Base-by-base conservation (phyloP, 2,113 vertebrate species). In the Lepisosteus oculatus region DNA sequence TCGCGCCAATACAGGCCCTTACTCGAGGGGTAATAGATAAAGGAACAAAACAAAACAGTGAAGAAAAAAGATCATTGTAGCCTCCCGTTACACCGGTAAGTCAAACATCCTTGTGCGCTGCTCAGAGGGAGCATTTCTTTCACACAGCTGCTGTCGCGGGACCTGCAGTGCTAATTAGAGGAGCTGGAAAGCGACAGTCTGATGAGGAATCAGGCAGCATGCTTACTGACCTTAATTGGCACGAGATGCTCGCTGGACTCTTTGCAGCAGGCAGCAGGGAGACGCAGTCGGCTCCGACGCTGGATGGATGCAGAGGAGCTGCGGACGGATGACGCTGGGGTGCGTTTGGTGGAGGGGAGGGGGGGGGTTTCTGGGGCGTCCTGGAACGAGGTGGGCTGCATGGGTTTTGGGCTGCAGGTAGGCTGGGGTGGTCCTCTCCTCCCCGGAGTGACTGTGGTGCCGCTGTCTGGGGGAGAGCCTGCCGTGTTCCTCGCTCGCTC, bases 311-410 rank as follows among this genome's bases (percentile, higher is more conserved):
- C 5, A 9, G 47, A 29, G 8, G 5, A 51, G 47, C 47, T 51
- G 47, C 47, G 8, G 47, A 51, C 5, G 8, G 47, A 51, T 51
- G 47, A 51, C 47, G 47, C 47, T 5, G 47, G 4, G 47, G 47
- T 51, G 47, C 8, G 47, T 51, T 5, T 51, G 47, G 47, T 51
- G 47, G 4, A 9, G 4, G 8, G 47, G 47, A 6, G 47, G 8
- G 47, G 47, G 47, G 47, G 47, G 5, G 47, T 51, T 9, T 5
- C 5, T 51, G 43, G 17, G 56, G 67, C 17, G 68, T 64, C 56
- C 62, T 68, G 72, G 65, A 69, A 71, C 61, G 72, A 55, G 70
- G 71, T 69, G 61, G 65, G 47, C n/a, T 43, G 66, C 72, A 61
- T 70, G 14, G 72, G 57, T 72, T 67, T 74, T 65, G 41, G 63